A percentile compares a stretch with the other conserved stretches of the same genome.
These are phyloP conservation scores for Fragum sueziense DNA, from an alignment of 2,888 invertebrate species.

Conservation along the genomic window DNA sequence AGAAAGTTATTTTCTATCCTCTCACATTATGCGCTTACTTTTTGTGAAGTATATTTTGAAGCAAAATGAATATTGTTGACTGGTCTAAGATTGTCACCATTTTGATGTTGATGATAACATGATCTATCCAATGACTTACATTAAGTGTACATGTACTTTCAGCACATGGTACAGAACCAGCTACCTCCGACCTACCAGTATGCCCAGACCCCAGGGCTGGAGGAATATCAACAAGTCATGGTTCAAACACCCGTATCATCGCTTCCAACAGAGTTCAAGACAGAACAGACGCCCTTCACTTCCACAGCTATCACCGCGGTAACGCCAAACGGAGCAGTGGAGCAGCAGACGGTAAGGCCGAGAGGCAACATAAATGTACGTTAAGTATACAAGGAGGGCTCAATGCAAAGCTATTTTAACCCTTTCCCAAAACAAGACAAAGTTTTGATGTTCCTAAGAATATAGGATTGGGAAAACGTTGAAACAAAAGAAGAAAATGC, in stretches of 20 bases:
- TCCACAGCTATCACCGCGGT: conserved; percentile 76
- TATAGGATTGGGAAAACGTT: too few relatives aligned
- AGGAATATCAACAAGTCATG: conserved; percentile 77
- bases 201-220: conserved; percentile 76
- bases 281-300: conserved; percentile 70
- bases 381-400: conserved; percentile 65
- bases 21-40: too few relatives aligned
- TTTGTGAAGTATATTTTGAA: too few relatives aligned
- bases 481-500: too few relatives aligned
- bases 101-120: too few relatives aligned
- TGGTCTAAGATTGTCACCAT: too few relatives aligned
- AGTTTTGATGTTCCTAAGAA: too few relatives aligned
- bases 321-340: conserved; percentile 85
- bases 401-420: not conserved
- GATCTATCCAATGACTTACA: too few relatives aligned
- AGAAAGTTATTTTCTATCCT: too few relatives aligned
- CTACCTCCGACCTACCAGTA: conserved; percentile 84
- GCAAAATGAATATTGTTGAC: too few relatives aligned
- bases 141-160: conserved; percentile 76
- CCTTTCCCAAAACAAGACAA: not conserved
- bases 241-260: conserved; percentile 70
- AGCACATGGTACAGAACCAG: conserved; percentile 97
- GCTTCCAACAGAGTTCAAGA: conserved; percentile 69
- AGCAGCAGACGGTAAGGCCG: conserved; percentile 85
- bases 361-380: conserved; percentile 73